Percentiles rank a stretch among this genome's conserved stretches.
These are phyloP conservation scores for Sitobion miscanthi DNA, from an alignment of 1,140 invertebrate species.

Conservation along the genomic window DNA sequence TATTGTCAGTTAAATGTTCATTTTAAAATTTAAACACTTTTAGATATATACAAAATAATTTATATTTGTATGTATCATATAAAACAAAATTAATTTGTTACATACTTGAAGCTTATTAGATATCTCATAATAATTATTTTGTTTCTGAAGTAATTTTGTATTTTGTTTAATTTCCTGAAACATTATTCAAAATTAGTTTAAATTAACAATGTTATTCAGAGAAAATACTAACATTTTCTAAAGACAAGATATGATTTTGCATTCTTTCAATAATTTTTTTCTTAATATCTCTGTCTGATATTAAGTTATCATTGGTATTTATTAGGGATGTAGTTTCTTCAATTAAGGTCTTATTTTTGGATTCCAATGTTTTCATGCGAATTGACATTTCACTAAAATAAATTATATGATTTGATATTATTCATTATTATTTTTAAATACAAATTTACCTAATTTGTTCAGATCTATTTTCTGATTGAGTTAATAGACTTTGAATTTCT, in stretches of 20 bases:
- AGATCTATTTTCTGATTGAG: slow-evolving; percentile 48
- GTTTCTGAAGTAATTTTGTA: slow-evolving; percentile 45
- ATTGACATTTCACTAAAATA: slow-evolving; percentile 43
- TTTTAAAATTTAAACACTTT: too few relatives aligned
- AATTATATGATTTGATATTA: neutral
- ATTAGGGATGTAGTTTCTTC: slow-evolving; percentile 43
- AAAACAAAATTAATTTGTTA: neutral
- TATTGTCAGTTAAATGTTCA: too few relatives aligned
- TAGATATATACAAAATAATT: too few relatives aligned
- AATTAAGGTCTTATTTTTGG: slow-evolving; percentile 18
- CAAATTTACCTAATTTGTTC: slow-evolving; percentile 42
- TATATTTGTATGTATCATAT: neutral
- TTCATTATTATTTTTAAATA: neutral
- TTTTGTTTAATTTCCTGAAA: slow-evolving; percentile 51
- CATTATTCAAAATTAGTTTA: slow-evolving; percentile 10
- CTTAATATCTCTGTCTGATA: slow-evolving; percentile 45
- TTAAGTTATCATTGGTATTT: slow-evolving; percentile 33
- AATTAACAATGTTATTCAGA: neutral
- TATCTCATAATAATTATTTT: slow-evolving; percentile 51
- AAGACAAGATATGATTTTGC: slow-evolving; percentile 47
- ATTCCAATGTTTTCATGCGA: slow-evolving; percentile 42
- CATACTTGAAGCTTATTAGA: slow-evolving; percentile 47
- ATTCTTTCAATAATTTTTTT: slow-evolving; percentile 52
- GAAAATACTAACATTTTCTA: slow-evolving; percentile 44
- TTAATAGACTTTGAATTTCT: slow-evolving; percentile 49